phyloP scores from a whole-genome alignment of 1,140 invertebrate species.

The Lasioglossum albipes region DNA sequence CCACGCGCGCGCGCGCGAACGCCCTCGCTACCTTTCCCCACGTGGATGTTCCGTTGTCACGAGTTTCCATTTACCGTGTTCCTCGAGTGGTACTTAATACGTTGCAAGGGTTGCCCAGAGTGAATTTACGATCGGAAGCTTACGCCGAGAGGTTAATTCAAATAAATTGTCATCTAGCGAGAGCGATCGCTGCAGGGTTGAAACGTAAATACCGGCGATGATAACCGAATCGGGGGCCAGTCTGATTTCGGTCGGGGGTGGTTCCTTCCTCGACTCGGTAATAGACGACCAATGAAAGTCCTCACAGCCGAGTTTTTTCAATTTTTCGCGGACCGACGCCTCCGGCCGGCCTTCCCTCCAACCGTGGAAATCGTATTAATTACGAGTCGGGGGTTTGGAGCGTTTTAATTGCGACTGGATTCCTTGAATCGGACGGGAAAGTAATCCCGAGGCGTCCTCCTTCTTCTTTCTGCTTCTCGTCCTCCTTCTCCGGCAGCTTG shows the following conservation, averaged over 20 bases:
- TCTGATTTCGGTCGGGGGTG: no score
- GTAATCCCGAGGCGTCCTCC: background rate
- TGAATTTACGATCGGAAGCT: background rate
- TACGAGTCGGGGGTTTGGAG: background rate
- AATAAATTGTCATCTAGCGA: no score
- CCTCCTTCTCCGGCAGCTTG: no score
- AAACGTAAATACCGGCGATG: no score
- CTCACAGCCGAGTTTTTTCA: background rate
- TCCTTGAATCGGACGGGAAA: conserved; percentile 19
- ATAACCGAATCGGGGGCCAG: no score
- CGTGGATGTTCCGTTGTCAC: conserved; percentile 33
- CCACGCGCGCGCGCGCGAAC: background rate
- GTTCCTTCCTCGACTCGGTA: no score
- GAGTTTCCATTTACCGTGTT: background rate
- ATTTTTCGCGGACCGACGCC: background rate
- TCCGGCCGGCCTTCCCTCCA: background rate
- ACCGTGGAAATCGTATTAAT: conserved; percentile 36
- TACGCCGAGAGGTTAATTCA: background rate
- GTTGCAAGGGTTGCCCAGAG: background rate
- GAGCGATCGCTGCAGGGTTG: no score
- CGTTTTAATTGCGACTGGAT: conserved; percentile 29
- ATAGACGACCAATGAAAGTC: no score
- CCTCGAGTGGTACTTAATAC: background rate
- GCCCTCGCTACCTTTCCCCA: background rate
- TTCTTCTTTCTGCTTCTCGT: no score